Evolutionary conservation across 2,113 vertebrate species (phyloP).

Genomic region (Eira barbara): DNA sequence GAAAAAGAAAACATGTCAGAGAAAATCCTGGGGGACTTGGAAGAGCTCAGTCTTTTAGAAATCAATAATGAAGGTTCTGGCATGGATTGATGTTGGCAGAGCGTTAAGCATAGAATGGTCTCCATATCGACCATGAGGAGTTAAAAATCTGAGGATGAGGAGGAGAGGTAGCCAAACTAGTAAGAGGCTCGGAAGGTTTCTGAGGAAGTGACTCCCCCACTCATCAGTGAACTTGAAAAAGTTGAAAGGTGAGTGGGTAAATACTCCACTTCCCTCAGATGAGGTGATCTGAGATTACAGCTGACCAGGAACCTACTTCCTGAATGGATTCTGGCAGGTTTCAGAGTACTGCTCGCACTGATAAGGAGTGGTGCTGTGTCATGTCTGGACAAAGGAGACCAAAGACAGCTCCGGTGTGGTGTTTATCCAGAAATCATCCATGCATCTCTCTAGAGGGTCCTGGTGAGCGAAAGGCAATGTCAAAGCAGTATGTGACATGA

Average conservation of each 20-base stretch:
- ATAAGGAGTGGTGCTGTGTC: not conserved
- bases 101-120: not conserved
- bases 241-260: not conserved
- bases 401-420: not conserved
- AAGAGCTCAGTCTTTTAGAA: not conserved
- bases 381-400: not conserved
- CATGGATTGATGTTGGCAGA: not conserved
- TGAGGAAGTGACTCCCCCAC: not conserved
- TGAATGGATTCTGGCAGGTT: not conserved
- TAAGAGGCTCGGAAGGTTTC: not conserved
- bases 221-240: not conserved
- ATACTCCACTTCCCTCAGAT: not conserved
- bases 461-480: not conserved
- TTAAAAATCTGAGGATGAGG: not conserved
- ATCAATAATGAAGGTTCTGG: not conserved
- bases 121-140: not conserved
- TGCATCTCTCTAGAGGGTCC: not conserved
- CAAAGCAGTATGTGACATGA: not conserved
- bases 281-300: not conserved
- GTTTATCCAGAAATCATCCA: not conserved
- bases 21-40: not conserved
- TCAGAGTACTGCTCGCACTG: not conserved
- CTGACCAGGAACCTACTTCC: not conserved
- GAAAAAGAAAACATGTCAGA: not conserved
- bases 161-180: not conserved